Conservation (phyloP, 2,888 invertebrate genomes). For the Caenorhabditis zanzibari region DNA sequence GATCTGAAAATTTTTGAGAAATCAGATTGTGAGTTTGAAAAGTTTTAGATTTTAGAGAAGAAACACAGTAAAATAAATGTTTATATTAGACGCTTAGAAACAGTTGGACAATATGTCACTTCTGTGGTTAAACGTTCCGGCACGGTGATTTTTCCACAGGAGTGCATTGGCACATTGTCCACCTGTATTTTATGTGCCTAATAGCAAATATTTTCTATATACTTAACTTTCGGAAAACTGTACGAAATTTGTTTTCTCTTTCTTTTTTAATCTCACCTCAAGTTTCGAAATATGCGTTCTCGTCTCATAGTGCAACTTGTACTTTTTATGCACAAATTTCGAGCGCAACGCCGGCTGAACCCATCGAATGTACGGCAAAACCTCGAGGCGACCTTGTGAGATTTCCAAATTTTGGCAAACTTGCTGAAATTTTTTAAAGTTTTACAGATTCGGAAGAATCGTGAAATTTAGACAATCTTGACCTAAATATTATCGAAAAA, state of each 20-base stretch:
- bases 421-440: no score
- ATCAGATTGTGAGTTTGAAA: not conserved
- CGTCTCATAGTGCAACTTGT: constrained; percentile 95
- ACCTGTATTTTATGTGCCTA: not conserved
- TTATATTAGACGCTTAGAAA: no score
- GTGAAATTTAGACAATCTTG: constrained; percentile 7
- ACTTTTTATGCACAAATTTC: constrained; percentile 94
- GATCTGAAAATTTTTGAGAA: constrained; percentile 85
- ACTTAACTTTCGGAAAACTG: constrained; percentile 82
- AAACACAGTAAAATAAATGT: not conserved
- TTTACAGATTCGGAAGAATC: not conserved
- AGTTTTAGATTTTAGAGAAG: not conserved
- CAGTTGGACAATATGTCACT: no score
- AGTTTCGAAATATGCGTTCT: constrained; percentile 92
- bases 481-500: not conserved
- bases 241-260: constrained; percentile 78
- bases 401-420: constrained; percentile 76
- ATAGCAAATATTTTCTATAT: no score
- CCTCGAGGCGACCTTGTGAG: constrained; percentile 68
- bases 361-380: constrained; percentile 80
- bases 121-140: no score
- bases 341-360: constrained; percentile 90
- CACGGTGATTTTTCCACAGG: no score
- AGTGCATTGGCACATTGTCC: no score
- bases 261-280: constrained; percentile 84